Evolutionary conservation across 2,888 invertebrate genomes (phyloP).

Genomic region (Nomada flava): DNA sequence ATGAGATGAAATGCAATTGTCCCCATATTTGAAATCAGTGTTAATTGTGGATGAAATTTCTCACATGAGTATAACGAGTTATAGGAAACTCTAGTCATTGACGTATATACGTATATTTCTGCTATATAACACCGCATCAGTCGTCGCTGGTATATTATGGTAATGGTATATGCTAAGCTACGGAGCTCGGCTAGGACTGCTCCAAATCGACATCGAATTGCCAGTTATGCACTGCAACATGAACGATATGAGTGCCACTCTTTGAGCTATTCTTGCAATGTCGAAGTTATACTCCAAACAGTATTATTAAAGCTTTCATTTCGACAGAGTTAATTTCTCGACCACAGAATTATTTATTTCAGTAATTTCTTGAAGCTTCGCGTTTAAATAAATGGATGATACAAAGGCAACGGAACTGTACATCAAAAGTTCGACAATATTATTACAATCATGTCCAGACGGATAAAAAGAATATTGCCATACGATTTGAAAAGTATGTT

Average conservation of each 20-base stretch:
- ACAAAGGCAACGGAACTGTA: too few relatives aligned
- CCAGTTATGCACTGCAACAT: slow-evolving; percentile 5
- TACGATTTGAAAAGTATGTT: too few relatives aligned
- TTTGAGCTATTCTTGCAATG: background rate
- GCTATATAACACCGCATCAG: background rate
- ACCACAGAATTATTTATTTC: background rate
- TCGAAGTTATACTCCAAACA: background rate
- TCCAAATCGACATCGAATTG: slow-evolving; percentile 22
- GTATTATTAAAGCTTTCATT: slow-evolving; percentile 3
- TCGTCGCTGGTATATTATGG: slow-evolving; percentile 8
- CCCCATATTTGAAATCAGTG: background rate
- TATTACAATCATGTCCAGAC: too few relatives aligned
- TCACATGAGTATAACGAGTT: background rate
- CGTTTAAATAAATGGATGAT: too few relatives aligned
- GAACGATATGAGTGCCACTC: slow-evolving; percentile 11
- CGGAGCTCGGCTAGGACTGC: background rate
- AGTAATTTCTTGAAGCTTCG: background rate
- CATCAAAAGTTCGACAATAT: too few relatives aligned
- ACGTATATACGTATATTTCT: background rate
- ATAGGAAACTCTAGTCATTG: background rate
- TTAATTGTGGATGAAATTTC: background rate
- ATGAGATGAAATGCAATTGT: too few relatives aligned
- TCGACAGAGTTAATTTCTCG: background rate
- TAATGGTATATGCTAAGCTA: slow-evolving; percentile 1
- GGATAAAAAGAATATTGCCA: too few relatives aligned